Base-by-base conservation (phyloP, 2,888 invertebrate species). In the Hedychridium roseum region DNA sequence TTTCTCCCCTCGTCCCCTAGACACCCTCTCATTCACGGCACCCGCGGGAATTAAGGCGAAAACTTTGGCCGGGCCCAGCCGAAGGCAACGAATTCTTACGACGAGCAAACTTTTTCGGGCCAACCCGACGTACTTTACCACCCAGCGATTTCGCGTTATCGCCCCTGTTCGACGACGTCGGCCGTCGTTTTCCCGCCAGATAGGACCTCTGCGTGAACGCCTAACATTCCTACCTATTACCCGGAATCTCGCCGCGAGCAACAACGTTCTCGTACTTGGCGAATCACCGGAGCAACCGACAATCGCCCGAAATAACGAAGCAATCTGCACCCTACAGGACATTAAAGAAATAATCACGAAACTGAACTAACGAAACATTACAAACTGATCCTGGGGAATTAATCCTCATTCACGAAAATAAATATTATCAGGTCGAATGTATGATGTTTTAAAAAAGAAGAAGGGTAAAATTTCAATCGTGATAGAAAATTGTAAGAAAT, bases 1-100 rank as follows among this genome's bases (percentile, higher is more conserved):
- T n/a, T n/a, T n/a, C n/a, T 11, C 38, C 9, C 9, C n/a, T 11
- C 31, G 3, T 11, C 31, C 31, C 31, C 31, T 12, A n/a, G n/a
- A n/a, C 17, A 32, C 37, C 30, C 30, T 17, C 41, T 35, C 51
- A 6, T 52, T 54, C 70, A 68, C 56, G 51, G 63, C 63, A 61
- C 70, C 64, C 71, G 21, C 12, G 70, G 65, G 71, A 65, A 56
- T 58, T 55, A 39, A 23, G 54, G 50, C 45, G 54, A 64, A 64
- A 66, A 64, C 49, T 64, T 66, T 60, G 23, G 43, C 50, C 49
- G 34, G 50, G 39, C 41, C 6, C 48, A 39, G 43, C 50, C 41
- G 45, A 40, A 45, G 52, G 45, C 50, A 46, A 37, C 50, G 50
- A 58, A 63, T 63, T 64, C 60, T 63, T 64, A 60, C 43, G 44